These are phyloP conservation scores for Sisor rabdophorus DNA, from an alignment of 2,113 vertebrate species.

Conservation along the genomic window DNA sequence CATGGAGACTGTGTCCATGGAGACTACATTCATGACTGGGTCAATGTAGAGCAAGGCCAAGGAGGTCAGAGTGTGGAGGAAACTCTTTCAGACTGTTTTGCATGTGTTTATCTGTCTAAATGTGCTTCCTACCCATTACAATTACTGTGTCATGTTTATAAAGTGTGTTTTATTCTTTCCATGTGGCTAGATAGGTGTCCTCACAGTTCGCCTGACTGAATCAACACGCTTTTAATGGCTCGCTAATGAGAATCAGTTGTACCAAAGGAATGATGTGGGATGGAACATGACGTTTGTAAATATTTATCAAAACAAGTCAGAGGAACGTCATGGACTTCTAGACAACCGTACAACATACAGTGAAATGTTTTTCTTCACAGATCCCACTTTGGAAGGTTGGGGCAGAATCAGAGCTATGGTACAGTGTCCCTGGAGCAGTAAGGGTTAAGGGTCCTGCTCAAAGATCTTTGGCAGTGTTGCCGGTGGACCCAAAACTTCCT, in stretches of 20 bases:
- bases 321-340: too few relatives aligned
- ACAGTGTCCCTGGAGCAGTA: too few relatives aligned
- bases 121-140: neutral
- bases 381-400: too few relatives aligned
- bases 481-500: too few relatives aligned
- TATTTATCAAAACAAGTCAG: too few relatives aligned
- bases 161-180: neutral
- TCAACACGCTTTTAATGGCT: neutral
- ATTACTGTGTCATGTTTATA: neutral
- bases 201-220: neutral
- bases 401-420: too few relatives aligned
- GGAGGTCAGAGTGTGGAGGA: slow-evolving; percentile 36
- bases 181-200: neutral
- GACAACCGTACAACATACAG: too few relatives aligned
- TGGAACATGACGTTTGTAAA: neutral
- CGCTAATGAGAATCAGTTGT: neutral
- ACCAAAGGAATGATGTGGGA: neutral
- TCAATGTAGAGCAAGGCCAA: slow-evolving; percentile 52
- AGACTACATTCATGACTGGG: slow-evolving; percentile 57
- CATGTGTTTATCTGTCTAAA: too few relatives aligned
- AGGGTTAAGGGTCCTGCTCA: too few relatives aligned
- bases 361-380: too few relatives aligned
- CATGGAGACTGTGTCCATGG: slow-evolving; percentile 59
- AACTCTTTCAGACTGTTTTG: slow-evolving; percentile 27
- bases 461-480: too few relatives aligned